phyloP scores from a whole-genome alignment of 2,113 vertebrate genomes.

The Austrofundulus limnaeus region DNA sequence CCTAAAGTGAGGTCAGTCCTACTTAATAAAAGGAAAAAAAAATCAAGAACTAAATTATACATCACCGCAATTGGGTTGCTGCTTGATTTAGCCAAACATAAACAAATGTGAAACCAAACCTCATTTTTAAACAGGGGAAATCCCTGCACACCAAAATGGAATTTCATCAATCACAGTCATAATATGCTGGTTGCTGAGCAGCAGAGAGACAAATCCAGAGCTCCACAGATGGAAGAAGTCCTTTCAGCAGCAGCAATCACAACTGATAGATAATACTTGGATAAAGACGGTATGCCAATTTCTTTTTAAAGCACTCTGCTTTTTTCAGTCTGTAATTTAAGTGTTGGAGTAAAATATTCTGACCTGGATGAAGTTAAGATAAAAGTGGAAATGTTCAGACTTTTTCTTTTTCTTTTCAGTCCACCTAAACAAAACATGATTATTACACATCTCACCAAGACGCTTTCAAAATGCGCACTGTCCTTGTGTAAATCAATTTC shows the following conservation, averaged over 20 bases:
- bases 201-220: constrained; percentile 48
- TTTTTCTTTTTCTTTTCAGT: background rate
- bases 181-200: constrained; percentile 47
- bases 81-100: constrained; percentile 38
- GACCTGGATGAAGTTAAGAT: background rate
- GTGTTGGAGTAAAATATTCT: constrained; percentile 41
- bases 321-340: constrained; percentile 19
- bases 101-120: constrained; percentile 42
- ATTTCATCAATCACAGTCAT: constrained; percentile 62
- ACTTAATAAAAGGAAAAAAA: constrained; percentile 6
- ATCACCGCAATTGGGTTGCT: background rate
- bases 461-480: constrained; percentile 84
- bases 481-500: constrained; percentile 89
- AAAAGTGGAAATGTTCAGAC: background rate
- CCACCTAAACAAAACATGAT: background rate
- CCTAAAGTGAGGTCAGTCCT: constrained; percentile 13
- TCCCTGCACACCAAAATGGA: constrained; percentile 38
- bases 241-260: constrained; percentile 52
- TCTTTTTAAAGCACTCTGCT: constrained; percentile 32
- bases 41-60: constrained; percentile 11
- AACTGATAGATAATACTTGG: constrained; percentile 39
- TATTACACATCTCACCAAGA: constrained; percentile 79
- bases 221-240: constrained; percentile 25
- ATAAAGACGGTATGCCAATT: constrained; percentile 35
- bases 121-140: constrained; percentile 58